These are phyloP conservation scores for Drosophila hamatofila DNA, from an alignment of 2,888 invertebrate species.

Conservation along the genomic window DNA sequence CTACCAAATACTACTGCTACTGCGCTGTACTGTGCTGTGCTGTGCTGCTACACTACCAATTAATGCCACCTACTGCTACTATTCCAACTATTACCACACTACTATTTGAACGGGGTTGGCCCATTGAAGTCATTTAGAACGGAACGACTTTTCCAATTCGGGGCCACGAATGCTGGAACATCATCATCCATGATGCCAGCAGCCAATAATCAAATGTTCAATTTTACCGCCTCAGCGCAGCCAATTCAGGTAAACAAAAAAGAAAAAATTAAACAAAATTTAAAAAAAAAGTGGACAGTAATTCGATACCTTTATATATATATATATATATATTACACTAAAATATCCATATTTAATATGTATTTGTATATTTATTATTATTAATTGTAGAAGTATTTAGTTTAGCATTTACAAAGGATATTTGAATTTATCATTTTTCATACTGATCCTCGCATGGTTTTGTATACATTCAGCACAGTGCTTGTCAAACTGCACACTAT, in stretches of 20 bases:
- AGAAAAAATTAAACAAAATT: too few relatives aligned
- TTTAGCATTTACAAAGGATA: background rate
- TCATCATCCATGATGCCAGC: constrained; percentile 25
- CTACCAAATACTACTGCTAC: background rate
- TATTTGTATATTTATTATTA: background rate
- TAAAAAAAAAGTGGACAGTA: constrained; percentile 7
- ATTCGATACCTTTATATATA: background rate
- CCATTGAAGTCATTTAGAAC: constrained; percentile 31
- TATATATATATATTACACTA: background rate
- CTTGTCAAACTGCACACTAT: background rate
- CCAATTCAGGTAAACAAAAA: constrained; percentile 63
- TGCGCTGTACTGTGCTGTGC: constrained; percentile 1
- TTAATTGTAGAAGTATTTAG: background rate
- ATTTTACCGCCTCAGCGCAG: constrained; percentile 47
- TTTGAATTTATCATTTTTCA: background rate
- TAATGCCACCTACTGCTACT: background rate
- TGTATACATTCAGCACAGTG: background rate
- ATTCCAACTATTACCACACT: constrained; percentile 4
- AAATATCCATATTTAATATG: background rate
- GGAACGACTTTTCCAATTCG: constrained; percentile 63
- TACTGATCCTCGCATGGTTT: constrained; percentile 5
- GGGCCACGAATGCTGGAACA: constrained; percentile 29
- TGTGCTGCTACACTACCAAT: constrained; percentile 3
- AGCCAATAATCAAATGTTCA: constrained; percentile 45
- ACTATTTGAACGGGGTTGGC: constrained; percentile 8